Evolutionary conservation across 2,797 vertebrate genomes (phyloP).

Genomic region (Triplophysa yarkandensis): DNA sequence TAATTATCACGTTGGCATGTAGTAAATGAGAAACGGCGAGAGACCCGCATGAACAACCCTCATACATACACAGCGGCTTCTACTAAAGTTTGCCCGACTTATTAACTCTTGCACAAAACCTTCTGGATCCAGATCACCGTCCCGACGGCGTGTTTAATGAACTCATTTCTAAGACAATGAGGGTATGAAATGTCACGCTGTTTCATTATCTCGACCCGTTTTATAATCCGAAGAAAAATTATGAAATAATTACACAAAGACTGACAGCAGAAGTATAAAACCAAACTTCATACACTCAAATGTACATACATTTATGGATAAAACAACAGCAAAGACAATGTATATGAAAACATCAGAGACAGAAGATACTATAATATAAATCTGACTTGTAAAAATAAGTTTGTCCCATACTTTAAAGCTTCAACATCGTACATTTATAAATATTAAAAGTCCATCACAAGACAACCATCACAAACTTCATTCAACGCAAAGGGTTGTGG

Average conservation of each 20-base stretch:
- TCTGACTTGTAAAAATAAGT: too few relatives aligned
- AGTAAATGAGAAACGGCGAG: neutral
- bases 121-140: constrained; percentile 36
- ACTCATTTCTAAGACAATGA: constrained; percentile 42
- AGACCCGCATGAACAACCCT: neutral
- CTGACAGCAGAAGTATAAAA: neutral
- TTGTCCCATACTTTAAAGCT: too few relatives aligned
- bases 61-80: neutral
- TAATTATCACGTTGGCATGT: neutral
- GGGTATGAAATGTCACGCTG: constrained; percentile 50
- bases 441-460: too few relatives aligned
- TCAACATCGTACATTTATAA: too few relatives aligned
- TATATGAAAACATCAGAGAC: too few relatives aligned
- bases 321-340: too few relatives aligned
- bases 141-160: constrained; percentile 29
- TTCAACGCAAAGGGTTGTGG: too few relatives aligned
- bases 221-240: constrained; percentile 6
- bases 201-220: constrained; percentile 4
- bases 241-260: neutral
- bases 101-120: constrained; percentile 11
- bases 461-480: too few relatives aligned
- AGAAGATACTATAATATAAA: too few relatives aligned
- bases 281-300: too few relatives aligned
- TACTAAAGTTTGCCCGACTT: constrained; percentile 1
- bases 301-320: too few relatives aligned